Evolutionary conservation across 2,113 vertebrate genomes (phyloP), one percentile per base, ranked within the genome.

Genomic region (Pluvianellus socialis): DNA sequence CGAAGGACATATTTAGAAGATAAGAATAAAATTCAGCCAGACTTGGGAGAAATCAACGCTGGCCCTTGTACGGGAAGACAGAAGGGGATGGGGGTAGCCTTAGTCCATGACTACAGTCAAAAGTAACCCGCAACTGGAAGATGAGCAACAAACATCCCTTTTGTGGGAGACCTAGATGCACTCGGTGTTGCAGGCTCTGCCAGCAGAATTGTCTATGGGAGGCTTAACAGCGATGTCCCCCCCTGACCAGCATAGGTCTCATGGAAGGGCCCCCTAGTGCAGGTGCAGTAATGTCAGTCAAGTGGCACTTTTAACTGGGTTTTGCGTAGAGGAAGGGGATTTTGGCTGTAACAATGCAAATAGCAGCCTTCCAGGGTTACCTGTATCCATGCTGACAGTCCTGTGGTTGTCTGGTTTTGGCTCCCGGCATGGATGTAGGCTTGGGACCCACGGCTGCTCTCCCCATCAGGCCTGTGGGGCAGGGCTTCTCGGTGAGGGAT

Each of bases 261-360:
- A 11, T 85, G 40, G 44, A 61, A 53, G 50, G 24, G 40, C 56
- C 24, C 30, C 32, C 10, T 40, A 33, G 12, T 59, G 40, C 30
- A 33, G 40, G 16, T 94, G 66, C 40, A 59, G 3, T 1, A 0
- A 0, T 38, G 38, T 61, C 27, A 63, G 26, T 32, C 52, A 38
- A 19, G n/a, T 59, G 27, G 21, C 21, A n/a, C 13, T 86, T 94
- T 4, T 21, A 75, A 22, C 28, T 58, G 56, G 7, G 6, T 61
- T 90, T 66, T 74, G 22, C 40, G 22, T 33, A 49, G 28, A 35
- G 24, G 32, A 50, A 52, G 22, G 21, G 17, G 18, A 3, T 35
- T 88, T 49, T 33, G 47, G 6, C 40, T 82, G 12, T 59, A 59
- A 18, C 12, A 55, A 5, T 26, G 53, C 47, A 20, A 81, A 9